These are phyloP conservation scores for Oeneis ivallda DNA, from an alignment of 2,888 invertebrate species.

Conservation along the genomic window DNA sequence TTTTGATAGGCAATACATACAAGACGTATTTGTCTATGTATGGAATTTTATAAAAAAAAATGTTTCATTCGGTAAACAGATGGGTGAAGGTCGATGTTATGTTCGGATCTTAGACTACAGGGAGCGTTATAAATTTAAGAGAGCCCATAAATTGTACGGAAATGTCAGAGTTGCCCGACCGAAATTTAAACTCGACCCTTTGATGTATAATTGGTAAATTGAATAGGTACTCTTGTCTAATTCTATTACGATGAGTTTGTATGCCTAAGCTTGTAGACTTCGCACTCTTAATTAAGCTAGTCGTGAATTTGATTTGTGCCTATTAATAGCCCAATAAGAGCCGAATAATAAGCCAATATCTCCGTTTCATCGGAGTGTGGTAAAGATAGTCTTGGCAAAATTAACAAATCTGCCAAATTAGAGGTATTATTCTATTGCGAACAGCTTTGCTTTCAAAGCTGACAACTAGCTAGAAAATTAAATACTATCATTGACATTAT, in stretches of 20 bases:
- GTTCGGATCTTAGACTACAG: no score
- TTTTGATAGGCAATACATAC: no score
- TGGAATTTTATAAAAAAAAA: no score
- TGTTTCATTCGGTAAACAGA: no score
- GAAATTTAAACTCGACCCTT: neutral
- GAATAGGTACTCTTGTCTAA: neutral
- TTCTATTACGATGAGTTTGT: neutral
- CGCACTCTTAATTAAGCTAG: neutral
- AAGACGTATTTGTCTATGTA: no score
- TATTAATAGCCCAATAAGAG: conserved; percentile 6
- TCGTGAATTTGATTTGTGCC: neutral
- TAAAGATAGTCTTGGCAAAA: neutral
- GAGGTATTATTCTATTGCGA: neutral
- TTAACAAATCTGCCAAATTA: neutral
- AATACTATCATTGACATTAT: neutral
- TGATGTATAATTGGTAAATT: neutral
- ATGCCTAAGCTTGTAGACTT: neutral
- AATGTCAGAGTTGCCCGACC: neutral
- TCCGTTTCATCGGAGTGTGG: neutral
- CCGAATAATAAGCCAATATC: neutral
- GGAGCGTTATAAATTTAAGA: neutral
- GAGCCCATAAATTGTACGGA: neutral
- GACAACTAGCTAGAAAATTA: neutral
- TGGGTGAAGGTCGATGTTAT: no score
- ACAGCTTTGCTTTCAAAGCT: neutral